phyloP scores from a whole-genome alignment of 1,140 invertebrate genomes.

The Drosophila neocordata region DNA sequence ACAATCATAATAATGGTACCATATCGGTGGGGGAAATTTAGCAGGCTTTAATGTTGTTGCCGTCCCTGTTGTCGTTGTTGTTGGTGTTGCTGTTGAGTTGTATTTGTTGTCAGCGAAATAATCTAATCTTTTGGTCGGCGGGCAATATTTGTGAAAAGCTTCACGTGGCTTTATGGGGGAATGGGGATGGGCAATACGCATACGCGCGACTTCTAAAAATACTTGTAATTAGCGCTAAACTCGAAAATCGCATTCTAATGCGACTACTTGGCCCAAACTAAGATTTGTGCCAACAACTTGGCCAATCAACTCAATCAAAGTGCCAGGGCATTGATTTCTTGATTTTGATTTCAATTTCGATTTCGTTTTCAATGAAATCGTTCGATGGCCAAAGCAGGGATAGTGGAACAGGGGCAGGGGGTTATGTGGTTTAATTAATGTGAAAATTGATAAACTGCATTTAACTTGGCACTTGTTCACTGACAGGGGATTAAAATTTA shows the following conservation, averaged over 20 bases:
- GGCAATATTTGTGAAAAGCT: conserved; percentile 54
- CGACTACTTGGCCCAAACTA: conserved; percentile 29
- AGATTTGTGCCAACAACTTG: conserved; percentile 33
- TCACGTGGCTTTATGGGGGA: conserved; percentile 41
- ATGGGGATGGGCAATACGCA: background rate
- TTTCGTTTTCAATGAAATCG: background rate
- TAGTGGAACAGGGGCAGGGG: background rate
- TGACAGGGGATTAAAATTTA: conserved; percentile 41
- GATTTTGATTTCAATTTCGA: conserved; percentile 4
- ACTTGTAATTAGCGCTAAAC: conserved; percentile 21
- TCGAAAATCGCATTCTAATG: conserved; percentile 42
- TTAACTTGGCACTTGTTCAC: conserved; percentile 27
- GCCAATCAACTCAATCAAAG: conserved; percentile 36
- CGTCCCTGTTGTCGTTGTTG: background rate
- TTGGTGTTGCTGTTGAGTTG: background rate
- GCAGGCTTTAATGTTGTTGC: conserved; percentile 1
- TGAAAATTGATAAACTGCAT: conserved; percentile 66
- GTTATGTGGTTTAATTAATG: conserved; percentile 37
- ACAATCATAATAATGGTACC: conserved; percentile 29
- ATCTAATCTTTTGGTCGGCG: conserved; percentile 45
- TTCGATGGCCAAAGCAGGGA: background rate
- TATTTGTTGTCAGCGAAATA: conserved; percentile 18
- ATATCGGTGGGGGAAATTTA: conserved; percentile 33
- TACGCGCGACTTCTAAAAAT: conserved; percentile 12
- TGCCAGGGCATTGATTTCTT: conserved; percentile 15